Conservation (phyloP, 2,888 invertebrate species). For the Phalangium opilio region DNA sequence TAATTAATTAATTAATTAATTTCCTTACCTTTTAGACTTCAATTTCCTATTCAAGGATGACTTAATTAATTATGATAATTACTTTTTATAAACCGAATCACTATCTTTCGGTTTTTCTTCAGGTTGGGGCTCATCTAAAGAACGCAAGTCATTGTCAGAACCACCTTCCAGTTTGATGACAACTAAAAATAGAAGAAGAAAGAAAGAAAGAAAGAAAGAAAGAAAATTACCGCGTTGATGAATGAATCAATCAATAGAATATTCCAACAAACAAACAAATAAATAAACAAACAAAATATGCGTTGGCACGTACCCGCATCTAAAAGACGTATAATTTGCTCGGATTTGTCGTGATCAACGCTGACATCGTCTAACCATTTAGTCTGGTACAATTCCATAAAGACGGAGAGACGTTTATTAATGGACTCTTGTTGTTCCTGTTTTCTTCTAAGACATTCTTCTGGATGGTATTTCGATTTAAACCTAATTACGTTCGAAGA, state of each 20-base stretch:
- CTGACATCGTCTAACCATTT: conserved; percentile 58
- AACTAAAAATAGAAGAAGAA: conserved; percentile 38
- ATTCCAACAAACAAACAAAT: no score
- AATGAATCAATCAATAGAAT: no score
- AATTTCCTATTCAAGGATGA: background rate
- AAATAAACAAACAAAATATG: no score
- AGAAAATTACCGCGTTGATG: no score
- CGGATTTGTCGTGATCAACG: conserved; percentile 65
- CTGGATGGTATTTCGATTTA: conserved; percentile 96
- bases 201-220: no score
- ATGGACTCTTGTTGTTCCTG: conserved; percentile 67
- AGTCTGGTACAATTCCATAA: conserved; percentile 54
- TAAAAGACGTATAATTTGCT: conserved; percentile 62
- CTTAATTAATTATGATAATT: no score
- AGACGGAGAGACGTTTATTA: conserved; percentile 75
- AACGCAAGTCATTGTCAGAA: conserved; percentile 57
- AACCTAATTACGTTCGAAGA: conserved; percentile 52
- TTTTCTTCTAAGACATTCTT: conserved; percentile 76
- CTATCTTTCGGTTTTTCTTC: conserved; percentile 17
- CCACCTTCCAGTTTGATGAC: conserved; percentile 89
- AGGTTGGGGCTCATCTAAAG: conserved; percentile 45
- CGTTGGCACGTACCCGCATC: conserved; percentile 46
- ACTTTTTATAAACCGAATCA: background rate
- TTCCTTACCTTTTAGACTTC: background rate
- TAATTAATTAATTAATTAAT: background rate